Evolutionary conservation across 2,888 invertebrate genomes (phyloP).

Genomic region (Thymelicus lineola): DNA sequence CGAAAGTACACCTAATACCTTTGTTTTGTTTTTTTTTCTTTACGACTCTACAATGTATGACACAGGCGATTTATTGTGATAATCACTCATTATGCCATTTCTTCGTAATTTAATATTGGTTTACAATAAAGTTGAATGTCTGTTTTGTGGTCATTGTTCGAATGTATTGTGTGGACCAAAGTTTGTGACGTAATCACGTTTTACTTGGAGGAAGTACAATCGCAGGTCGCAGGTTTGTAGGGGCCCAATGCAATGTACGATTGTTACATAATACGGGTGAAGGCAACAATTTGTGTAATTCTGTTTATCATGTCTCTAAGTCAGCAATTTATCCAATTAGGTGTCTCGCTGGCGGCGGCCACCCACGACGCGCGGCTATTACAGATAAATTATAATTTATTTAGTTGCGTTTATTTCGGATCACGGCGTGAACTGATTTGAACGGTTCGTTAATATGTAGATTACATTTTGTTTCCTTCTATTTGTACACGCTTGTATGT

Average conservation of each 20-base stretch:
- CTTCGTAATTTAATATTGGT: too few species aligned
- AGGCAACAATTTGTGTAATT: constrained; percentile 77
- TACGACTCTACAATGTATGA: too few species aligned
- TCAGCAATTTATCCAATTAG: constrained; percentile 83
- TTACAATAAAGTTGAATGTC: too few species aligned
- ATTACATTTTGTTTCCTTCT: constrained; percentile 17
- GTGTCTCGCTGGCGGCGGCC: constrained; percentile 63
- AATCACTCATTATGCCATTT: too few species aligned
- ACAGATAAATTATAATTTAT: constrained; percentile 83
- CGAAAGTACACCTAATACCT: too few species aligned
- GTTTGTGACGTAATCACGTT: neutral
- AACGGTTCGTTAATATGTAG: constrained; percentile 36
- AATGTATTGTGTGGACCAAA: too few species aligned
- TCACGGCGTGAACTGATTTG: constrained; percentile 62
- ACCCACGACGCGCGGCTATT: constrained; percentile 78
- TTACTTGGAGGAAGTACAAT: neutral
- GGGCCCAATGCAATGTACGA: constrained; percentile 10
- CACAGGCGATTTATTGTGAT: too few species aligned
- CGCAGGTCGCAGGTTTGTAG: constrained; percentile 13
- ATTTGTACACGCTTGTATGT: neutral
- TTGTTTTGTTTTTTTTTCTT: too few species aligned
- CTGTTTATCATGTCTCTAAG: constrained; percentile 81
- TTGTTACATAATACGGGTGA: constrained; percentile 61
- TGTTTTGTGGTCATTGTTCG: too few species aligned
- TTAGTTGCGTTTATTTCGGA: constrained; percentile 68